Evolutionary conservation across 92 coral and sea anemone species (phyloP).

Genomic region (Hydrozoanthus gracilis): DNA sequence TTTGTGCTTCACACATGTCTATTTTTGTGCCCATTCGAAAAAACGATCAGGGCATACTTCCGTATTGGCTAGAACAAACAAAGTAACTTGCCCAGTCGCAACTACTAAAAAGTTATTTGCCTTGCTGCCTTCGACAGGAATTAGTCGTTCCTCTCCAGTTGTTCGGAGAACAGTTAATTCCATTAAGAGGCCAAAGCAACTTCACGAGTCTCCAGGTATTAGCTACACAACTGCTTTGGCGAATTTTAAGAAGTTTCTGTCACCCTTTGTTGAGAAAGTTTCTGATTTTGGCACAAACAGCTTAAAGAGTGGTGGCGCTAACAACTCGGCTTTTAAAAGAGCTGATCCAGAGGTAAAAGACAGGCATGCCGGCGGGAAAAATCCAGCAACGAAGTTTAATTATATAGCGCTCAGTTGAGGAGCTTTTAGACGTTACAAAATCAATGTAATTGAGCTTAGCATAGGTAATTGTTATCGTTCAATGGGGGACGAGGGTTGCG

Average conservation of each 20-base stretch:
- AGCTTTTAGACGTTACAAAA: constrained; percentile 16
- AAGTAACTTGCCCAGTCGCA: neutral
- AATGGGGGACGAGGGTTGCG: constrained; percentile 9
- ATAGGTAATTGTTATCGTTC: neutral
- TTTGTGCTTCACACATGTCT: neutral
- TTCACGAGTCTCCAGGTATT: constrained; percentile 12
- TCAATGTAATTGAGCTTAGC: neutral
- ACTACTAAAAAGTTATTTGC: neutral
- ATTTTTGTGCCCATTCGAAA: neutral
- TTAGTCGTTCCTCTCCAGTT: neutral
- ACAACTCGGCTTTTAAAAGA: neutral
- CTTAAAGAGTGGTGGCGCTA: neutral
- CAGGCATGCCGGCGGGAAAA: constrained; percentile 23
- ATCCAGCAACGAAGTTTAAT: constrained; percentile 22
- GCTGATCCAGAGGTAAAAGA: constrained; percentile 1
- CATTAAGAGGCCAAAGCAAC: neutral
- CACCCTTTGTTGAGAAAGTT: neutral
- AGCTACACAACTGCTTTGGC: constrained; percentile 22
- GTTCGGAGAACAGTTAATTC: neutral
- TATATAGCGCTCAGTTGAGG: constrained; percentile 28
- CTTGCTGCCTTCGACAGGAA: constrained; percentile 7
- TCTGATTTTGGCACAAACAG: neutral
- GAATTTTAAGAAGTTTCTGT: neutral
- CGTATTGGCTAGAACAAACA: neutral
- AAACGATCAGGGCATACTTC: neutral